Evolutionary conservation across 1,140 invertebrate genomes (phyloP), one percentile per base, ranked within the genome.

Genomic region (Drosophila oshimai): DNA sequence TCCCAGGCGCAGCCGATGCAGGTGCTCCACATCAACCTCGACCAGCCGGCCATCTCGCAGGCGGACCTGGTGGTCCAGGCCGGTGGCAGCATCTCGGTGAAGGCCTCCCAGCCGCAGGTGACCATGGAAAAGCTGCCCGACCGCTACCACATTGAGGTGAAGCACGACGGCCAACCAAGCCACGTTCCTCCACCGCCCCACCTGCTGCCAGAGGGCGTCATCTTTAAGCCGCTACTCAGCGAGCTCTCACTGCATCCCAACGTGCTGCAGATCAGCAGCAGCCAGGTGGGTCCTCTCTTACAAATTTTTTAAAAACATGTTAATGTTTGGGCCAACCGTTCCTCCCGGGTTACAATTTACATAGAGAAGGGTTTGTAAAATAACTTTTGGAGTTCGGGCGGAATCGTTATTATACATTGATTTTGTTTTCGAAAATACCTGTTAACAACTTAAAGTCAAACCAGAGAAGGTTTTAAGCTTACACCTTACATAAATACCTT

Each of bases 101-200:
- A 89, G 71, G 53, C 76, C 15, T 71, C 75, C 37, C 89, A 90
- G 53, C 89, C 80, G 9, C 89, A 90, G 58, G 74, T 90, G 22
- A 90, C 89, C 13, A 90, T 90, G 89, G 89, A 90, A 20, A 90
- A 90, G 45, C 55, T 91, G n/a, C 45, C 51, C 5, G 89, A 90
- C 45, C 80, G 87, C 33, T 90, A 90, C 72, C 88, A 89, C 47
- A 83, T 90, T 29, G 88, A 90, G 49, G 78, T 86, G 4, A 90
- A 91, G 47, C 78, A 86, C 15, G 86, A 91, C 6, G 81, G 75
- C 10, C 12, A 68, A 12, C 28, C 54, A 17, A 53, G 64, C 6
- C 79, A 79, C 41, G 65, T 75, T 5, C 80, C 73, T 22, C 79
- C 80, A 28, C 79, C 55, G 5, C 88, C 67, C 31, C 80, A 62